Evolutionary conservation across 2,797 vertebrate species (phyloP), one percentile per base, ranked within the genome.

Genomic region (Diceros bicornis): DNA sequence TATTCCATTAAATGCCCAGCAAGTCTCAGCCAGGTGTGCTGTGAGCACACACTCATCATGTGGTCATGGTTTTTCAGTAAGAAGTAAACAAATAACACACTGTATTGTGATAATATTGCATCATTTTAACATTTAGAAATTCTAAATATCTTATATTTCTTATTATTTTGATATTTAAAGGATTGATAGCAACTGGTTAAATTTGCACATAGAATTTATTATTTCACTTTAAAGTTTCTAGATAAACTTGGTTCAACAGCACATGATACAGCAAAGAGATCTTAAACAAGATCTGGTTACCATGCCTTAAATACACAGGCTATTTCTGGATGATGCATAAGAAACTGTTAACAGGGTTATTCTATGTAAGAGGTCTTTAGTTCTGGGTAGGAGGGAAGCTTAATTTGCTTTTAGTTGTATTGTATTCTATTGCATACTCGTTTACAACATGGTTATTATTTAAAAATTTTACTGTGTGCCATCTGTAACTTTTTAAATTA

Each of bases 401-500:
- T 37, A 86, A 71, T 64, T 82, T 89, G 27, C 18, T 68, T 68
- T 94, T 86, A 29, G 37, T 64, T 89, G 4, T 64, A 83, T 47
- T 96, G 50, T 61, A 11, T 90, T 81, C 41, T 75, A n/a, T 66
- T 91, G 27, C 1, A 61, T 50, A 75, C 29, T 44, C 37, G 91
- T 92, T 96, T 71, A 82, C 37, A 91, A 83, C 27, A n/a, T 86
- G 50, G 18, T 61, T 91, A 92, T 59, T 97, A 37, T 61, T 92
- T 93, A 84, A 87, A 90, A 83, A 32, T 59, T 74, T 94, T 92
- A 62, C 41, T 41, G 61, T 52, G 34, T 91, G 7, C 29, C 94
- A 91, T 93, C 86, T 97, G 89, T 86, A 96, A 82, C 12, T 71
- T 94, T 94, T 94, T 66, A 93, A 93, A 93, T 89, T 78, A 91